A percentile compares a stretch with the other conserved stretches of the same genome.
Conservation (phyloP, 2,888 invertebrate species). For the Graphium colonna region DNA sequence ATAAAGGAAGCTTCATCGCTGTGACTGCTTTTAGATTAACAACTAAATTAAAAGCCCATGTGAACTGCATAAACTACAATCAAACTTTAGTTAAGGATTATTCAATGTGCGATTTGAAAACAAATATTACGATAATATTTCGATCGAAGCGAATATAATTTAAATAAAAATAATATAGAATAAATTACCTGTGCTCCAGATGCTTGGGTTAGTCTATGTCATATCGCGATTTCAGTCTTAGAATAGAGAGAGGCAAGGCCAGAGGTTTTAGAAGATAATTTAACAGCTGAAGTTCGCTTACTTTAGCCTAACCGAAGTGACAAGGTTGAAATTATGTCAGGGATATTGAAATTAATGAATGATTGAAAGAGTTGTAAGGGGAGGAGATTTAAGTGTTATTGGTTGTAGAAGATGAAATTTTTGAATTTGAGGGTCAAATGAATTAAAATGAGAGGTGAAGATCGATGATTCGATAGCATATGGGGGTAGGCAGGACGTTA, state of each 20-base stretch:
- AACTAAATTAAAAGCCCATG: slow-evolving; percentile 53
- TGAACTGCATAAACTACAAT: slow-evolving; percentile 44
- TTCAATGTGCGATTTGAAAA: slow-evolving; percentile 36
- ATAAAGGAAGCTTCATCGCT: slow-evolving; percentile 45
- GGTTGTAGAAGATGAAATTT: background rate
- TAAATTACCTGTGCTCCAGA: slow-evolving; percentile 65
- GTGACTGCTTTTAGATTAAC: slow-evolving; percentile 36
- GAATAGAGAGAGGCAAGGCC: slow-evolving; percentile 28
- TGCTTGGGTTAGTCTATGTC: slow-evolving; percentile 46
- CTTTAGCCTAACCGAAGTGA: background rate
- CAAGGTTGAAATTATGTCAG: background rate
- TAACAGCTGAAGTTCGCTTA: background rate
- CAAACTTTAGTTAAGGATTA: slow-evolving; percentile 27
- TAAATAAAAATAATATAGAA: slow-evolving; percentile 39
- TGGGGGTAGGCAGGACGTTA: slow-evolving; percentile 35
- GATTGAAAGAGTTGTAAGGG: background rate
- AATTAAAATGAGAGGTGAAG: slow-evolving; percentile 11
- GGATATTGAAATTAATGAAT: background rate
- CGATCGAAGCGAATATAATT: slow-evolving; percentile 32
- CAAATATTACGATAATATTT: slow-evolving; percentile 27
- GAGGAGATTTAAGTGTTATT: slow-evolving; percentile 1
- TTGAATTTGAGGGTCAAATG: background rate
- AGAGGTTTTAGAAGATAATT: background rate
- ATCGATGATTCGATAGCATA: slow-evolving; percentile 28
- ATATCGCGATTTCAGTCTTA: slow-evolving; percentile 25